Evolutionary conservation across 2,888 invertebrate species (phyloP).

Genomic region (Dasypolia templi): DNA sequence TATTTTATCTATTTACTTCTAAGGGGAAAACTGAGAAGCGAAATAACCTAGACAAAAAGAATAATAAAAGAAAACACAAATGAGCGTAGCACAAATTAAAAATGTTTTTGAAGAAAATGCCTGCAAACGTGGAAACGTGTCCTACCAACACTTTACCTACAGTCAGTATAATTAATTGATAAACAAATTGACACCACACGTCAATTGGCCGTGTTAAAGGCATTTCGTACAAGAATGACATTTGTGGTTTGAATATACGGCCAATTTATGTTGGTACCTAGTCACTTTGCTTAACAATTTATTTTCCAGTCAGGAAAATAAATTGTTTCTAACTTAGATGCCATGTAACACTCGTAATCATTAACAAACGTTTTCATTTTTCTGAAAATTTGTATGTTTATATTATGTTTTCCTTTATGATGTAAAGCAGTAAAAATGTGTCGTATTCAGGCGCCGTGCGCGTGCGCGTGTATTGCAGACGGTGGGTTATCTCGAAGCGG

Average conservation of each 20-base stretch:
- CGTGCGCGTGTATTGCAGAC: conserved; percentile 50
- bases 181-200: background rate
- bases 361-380: conserved; percentile 12
- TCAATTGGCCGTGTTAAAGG: background rate
- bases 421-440: conserved; percentile 44
- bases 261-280: no score
- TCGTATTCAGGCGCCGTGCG: conserved; percentile 54
- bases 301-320: no score
- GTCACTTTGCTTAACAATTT: no score
- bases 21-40: background rate
- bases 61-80: background rate
- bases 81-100: background rate
- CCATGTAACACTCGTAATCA: background rate
- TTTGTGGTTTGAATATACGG: no score
- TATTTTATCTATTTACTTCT: background rate
- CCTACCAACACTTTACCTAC: background rate
- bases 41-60: background rate
- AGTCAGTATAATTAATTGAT: background rate
- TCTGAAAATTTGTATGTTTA: conserved; percentile 26
- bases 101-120: background rate
- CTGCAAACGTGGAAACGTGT: background rate
- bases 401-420: conserved; percentile 36
- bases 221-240: background rate
- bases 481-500: conserved; percentile 69
- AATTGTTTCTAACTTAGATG: no score